A percentile compares a stretch with the other conserved stretches of the same genome.
Conservation (phyloP, 2,888 invertebrate genomes). For the Acanthosoma haemorrhoidale region DNA sequence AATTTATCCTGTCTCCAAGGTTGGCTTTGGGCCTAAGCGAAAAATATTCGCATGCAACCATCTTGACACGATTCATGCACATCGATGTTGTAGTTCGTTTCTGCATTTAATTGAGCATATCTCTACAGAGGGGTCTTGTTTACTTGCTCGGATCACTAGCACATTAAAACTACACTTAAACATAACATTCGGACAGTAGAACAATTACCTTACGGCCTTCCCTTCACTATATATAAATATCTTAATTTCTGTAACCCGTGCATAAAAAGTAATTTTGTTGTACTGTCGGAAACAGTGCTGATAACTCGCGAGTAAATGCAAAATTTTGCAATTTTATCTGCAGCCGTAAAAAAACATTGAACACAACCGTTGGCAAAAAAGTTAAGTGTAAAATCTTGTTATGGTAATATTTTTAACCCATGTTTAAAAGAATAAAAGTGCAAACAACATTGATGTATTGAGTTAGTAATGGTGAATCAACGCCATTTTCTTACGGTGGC, state of each 20-base stretch:
- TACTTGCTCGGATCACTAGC: slow-evolving; percentile 9
- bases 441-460: not conserved
- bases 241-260: slow-evolving; percentile 44
- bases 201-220: slow-evolving; percentile 42
- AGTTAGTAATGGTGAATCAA: not conserved
- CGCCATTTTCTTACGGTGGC: slow-evolving; percentile 34
- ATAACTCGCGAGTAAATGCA: slow-evolving; percentile 36
- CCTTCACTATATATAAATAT: slow-evolving; percentile 44
- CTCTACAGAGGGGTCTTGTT: not conserved
- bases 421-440: not conserved
- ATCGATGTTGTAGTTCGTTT: slow-evolving; percentile 38
- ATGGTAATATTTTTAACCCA: not conserved
- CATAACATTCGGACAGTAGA: slow-evolving; percentile 30
- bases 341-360: not conserved
- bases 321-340: slow-evolving; percentile 28
- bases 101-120: slow-evolving; percentile 12
- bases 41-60: slow-evolving; percentile 45
- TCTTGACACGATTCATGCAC: slow-evolving; percentile 45
- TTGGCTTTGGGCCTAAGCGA: slow-evolving; percentile 42
- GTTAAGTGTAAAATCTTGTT: not conserved
- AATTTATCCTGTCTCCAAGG: slow-evolving; percentile 40
- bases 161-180: slow-evolving; percentile 31
- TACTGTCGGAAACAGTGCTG: slow-evolving; percentile 44
- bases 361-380: too few relatives aligned
- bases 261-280: slow-evolving; percentile 45